A percentile compares a stretch with the other conserved stretches of the same genome.
These are phyloP conservation scores for Achatina immaculata DNA, from an alignment of 1,140 invertebrate species.

Conservation along the genomic window DNA sequence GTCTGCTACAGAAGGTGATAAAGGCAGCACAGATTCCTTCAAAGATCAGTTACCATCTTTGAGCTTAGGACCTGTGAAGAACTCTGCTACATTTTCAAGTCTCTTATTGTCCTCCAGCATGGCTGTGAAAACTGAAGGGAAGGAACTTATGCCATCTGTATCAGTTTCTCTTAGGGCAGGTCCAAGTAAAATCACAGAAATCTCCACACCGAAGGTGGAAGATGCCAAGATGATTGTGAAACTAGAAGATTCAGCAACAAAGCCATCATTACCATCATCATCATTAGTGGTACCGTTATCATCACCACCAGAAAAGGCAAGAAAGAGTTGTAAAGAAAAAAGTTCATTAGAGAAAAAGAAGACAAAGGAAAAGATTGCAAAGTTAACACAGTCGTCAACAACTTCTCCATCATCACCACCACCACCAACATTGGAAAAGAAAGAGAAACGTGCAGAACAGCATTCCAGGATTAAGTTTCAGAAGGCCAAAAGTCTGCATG, in stretches of 20 bases:
- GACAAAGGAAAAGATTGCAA: constrained; percentile 18
- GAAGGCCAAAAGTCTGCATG: constrained; percentile 60
- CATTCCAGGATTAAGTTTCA: constrained; percentile 60
- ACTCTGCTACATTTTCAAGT: neutral
- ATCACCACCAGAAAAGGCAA: neutral
- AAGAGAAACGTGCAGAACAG: constrained; percentile 39
- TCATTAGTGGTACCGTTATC: neutral
- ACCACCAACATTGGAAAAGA: neutral
- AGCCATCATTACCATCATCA: neutral
- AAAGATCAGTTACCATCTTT: neutral
- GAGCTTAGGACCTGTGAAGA: neutral
- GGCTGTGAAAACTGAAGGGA: neutral
- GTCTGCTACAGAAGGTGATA: constrained; percentile 10
- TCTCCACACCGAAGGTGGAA: neutral
- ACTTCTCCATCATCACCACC: constrained; percentile 16
- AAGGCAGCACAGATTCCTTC: neutral
- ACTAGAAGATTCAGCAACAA: neutral
- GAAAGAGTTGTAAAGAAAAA: constrained; percentile 11
- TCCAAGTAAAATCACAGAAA: neutral
- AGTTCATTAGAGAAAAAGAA: neutral
- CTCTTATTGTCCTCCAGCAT: neutral
- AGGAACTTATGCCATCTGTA: neutral
- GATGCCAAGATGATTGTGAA: neutral
- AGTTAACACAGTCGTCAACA: neutral
- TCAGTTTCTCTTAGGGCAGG: neutral